Conservation (phyloP, 2,888 invertebrate species). For the Lycophotia porphyrea region DNA sequence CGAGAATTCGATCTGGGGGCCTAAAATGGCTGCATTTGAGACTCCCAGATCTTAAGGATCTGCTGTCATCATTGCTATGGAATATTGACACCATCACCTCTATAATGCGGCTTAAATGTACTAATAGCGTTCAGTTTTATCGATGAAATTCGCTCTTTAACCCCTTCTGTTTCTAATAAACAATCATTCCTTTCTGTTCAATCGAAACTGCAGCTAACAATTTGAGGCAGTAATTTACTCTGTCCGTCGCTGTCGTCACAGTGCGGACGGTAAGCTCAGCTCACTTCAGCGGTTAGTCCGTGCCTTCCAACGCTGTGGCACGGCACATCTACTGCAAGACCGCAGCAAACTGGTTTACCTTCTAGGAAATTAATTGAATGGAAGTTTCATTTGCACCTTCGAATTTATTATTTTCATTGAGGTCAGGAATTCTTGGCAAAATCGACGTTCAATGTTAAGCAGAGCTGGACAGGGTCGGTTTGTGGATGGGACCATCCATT, state of each 20-base stretch:
- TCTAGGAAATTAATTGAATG: slow-evolving; percentile 24
- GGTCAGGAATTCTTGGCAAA: background rate
- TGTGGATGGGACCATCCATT: background rate
- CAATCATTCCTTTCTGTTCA: background rate
- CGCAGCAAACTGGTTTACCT: slow-evolving; percentile 3
- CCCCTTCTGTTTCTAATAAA: background rate
- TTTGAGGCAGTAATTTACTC: slow-evolving; percentile 40
- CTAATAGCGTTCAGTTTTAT: background rate
- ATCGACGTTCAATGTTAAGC: background rate
- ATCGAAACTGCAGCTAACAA: slow-evolving; percentile 30
- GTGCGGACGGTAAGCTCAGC: slow-evolving; percentile 31
- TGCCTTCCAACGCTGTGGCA: slow-evolving; percentile 36
- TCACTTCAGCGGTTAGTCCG: slow-evolving; percentile 41
- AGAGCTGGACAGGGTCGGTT: background rate
- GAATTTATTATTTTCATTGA: background rate
- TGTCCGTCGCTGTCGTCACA: slow-evolving; percentile 28
- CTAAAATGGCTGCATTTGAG: no score
- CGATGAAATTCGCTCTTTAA: background rate
- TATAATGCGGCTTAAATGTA: background rate
- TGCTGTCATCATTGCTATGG: background rate
- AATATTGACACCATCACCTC: background rate
- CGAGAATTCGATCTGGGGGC: background rate
- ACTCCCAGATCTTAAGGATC: background rate
- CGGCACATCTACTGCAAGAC: slow-evolving; percentile 8
- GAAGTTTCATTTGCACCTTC: background rate